Base-by-base conservation (phyloP, 2,888 invertebrate genomes). In the Selenia dentaria region DNA sequence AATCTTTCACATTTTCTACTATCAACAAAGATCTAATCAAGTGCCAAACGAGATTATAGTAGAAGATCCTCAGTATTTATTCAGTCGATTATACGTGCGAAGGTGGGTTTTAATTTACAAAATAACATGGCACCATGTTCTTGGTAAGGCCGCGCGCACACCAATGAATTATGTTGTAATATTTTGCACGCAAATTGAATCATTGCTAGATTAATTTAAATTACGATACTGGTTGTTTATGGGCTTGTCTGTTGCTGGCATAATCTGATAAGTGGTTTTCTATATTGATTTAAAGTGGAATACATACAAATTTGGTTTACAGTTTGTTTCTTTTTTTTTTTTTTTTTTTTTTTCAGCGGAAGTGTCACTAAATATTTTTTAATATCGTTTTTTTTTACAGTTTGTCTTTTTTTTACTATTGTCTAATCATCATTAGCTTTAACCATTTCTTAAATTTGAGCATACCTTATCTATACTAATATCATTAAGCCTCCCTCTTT, bases 21-120 rank as follows among this genome's bases (percentile, higher is more conserved):
- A n/a, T n/a, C 4, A n/a, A 18, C 26, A 10, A 26, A 32, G 12
- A 25, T 41, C 8, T 28, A 20, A 39, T 37, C 45, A 54, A 62
- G 32, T 41, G 48, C 2, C 10, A 10, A 50, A 62, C 56, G 64
- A 65, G 39, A n/a, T n/a, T n/a, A n/a, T n/a, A n/a, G 18, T 59
- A 56, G 73, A 78, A 67, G 26, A 51, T 31, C 39, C 16, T 28
- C 28, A 42, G 57, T 75, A 68, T 81, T 79, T 79, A 81, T 77
- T 69, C 64, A 78, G 67, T 59, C 72, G 74, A 77, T 82, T 79
- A 78, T 79, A 72, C 77, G 76, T 74, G 68, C 67, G 60, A 74
- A 77, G 78, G 78, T 63, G 65, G 64, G 62, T 77, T 78, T 82
- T 81, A 80, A 83, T 83, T 81, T 74, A 74, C 68, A 71, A 67